phyloP scores from a whole-genome alignment of 2,888 invertebrate genomes.

The Chydorus sphaericus region DNA sequence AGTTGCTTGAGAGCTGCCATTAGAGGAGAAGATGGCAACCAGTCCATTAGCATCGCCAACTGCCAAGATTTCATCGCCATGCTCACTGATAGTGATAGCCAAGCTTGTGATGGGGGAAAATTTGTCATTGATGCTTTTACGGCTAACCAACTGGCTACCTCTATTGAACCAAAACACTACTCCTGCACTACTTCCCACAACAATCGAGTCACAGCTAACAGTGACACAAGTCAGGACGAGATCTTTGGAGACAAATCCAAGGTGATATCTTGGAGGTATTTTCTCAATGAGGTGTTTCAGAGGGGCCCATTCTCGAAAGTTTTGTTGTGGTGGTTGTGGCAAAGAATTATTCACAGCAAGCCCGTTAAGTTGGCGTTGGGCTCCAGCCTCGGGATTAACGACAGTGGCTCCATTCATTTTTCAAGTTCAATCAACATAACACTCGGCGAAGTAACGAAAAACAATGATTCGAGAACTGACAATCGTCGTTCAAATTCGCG shows the following conservation, averaged over 20 bases:
- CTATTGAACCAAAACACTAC: slow-evolving; percentile 77
- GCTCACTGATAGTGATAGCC: neutral
- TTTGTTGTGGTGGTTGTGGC: slow-evolving; percentile 4
- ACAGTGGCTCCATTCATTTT: no score
- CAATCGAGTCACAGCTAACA: slow-evolving; percentile 64
- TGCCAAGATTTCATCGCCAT: slow-evolving; percentile 5
- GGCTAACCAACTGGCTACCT: slow-evolving; percentile 39
- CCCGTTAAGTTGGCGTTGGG: no score
- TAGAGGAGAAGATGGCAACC: slow-evolving; percentile 4
- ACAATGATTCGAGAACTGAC: no score
- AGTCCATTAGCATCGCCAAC: neutral
- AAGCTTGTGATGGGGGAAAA: neutral
- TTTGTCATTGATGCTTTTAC: neutral
- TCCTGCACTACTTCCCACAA: slow-evolving; percentile 71
- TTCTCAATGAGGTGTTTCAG: slow-evolving; percentile 55
- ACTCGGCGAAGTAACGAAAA: no score
- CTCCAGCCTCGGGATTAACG: no score
- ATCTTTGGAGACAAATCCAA: slow-evolving; percentile 58
- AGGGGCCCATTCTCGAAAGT: slow-evolving; percentile 63
- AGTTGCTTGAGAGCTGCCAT: slow-evolving; percentile 41
- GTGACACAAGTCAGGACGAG: slow-evolving; percentile 66
- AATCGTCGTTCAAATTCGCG: no score
- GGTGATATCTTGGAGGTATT: slow-evolving; percentile 57
- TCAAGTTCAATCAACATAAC: no score
- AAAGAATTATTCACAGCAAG: no score